A percentile compares a stretch with the other conserved stretches of the same genome.
phyloP scores from a whole-genome alignment of 2,797 vertebrate species.

The Oreochromis grahami region DNA sequence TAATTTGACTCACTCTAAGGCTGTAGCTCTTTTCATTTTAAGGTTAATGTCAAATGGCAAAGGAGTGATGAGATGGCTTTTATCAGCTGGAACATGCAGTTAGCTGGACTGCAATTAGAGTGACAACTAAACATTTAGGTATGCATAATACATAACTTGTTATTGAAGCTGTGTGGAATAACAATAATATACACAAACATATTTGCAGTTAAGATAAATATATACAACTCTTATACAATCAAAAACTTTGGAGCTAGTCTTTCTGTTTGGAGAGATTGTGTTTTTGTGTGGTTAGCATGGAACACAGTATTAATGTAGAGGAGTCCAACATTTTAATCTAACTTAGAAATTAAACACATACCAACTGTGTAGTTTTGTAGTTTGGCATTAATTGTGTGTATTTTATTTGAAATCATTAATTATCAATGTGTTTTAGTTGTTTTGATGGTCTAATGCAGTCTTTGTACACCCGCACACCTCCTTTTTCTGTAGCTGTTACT shows the following conservation, averaged over 20 bases:
- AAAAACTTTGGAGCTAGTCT: background rate
- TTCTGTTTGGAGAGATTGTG: background rate
- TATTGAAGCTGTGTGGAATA: background rate
- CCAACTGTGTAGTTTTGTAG: background rate
- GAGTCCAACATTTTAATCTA: background rate
- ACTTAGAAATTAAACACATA: background rate
- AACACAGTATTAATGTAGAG: fast-evolving
- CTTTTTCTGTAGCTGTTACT: background rate
- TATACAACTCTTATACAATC: background rate
- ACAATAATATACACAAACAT: background rate
- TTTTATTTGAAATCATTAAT: background rate
- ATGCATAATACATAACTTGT: background rate
- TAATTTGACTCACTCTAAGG: fast-evolving
- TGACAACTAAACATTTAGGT: background rate
- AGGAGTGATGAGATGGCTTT: background rate
- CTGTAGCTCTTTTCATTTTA: background rate
- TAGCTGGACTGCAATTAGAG: background rate
- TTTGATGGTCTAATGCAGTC: background rate
- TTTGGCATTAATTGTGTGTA: background rate
- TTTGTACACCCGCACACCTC: background rate
- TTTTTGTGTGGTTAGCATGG: background rate
- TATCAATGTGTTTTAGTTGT: background rate
- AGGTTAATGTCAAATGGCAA: fast-evolving
- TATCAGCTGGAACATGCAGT: background rate
- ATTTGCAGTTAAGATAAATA: background rate